Evolutionary conservation across 2,113 vertebrate species (phyloP).

Genomic region (Labeo rohita): DNA sequence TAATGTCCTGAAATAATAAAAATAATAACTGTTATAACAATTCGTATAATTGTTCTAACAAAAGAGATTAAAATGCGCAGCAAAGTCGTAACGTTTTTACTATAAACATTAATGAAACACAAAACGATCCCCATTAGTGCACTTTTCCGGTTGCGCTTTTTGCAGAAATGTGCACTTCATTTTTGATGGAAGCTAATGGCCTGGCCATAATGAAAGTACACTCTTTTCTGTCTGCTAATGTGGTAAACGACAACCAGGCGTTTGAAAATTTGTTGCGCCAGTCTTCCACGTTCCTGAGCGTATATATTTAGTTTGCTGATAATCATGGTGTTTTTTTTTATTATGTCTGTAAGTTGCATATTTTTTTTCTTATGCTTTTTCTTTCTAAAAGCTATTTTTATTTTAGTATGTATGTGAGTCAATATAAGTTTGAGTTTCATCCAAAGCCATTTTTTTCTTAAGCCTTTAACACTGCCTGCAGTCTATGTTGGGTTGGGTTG

Average conservation of each 20-base stretch:
- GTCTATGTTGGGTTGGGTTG: background rate
- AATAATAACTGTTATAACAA: background rate
- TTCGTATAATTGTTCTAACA: background rate
- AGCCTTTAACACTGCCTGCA: background rate
- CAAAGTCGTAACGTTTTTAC: conserved; percentile 23
- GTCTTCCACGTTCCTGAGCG: background rate
- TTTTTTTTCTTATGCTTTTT: background rate
- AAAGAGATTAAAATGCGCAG: background rate
- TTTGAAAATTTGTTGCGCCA: background rate
- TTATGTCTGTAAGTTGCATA: background rate
- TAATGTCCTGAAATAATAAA: conserved; percentile 21
- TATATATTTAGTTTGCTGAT: background rate
- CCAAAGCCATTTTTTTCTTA: background rate
- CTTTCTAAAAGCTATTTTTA: background rate
- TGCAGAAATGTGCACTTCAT: conserved; percentile 35
- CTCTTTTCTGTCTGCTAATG: conserved; percentile 25
- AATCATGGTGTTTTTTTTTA: background rate
- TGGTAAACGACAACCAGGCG: conserved; percentile 12
- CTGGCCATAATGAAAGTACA: conserved; percentile 12
- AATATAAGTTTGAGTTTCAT: background rate
- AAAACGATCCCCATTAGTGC: conserved; percentile 33
- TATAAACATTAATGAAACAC: conserved; percentile 8
- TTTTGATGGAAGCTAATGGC: conserved; percentile 42
- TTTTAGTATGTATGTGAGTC: background rate
- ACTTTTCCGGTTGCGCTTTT: conserved; percentile 26